phyloP scores from a whole-genome alignment of 2,888 invertebrate genomes.

The Nebria brevicollis region DNA sequence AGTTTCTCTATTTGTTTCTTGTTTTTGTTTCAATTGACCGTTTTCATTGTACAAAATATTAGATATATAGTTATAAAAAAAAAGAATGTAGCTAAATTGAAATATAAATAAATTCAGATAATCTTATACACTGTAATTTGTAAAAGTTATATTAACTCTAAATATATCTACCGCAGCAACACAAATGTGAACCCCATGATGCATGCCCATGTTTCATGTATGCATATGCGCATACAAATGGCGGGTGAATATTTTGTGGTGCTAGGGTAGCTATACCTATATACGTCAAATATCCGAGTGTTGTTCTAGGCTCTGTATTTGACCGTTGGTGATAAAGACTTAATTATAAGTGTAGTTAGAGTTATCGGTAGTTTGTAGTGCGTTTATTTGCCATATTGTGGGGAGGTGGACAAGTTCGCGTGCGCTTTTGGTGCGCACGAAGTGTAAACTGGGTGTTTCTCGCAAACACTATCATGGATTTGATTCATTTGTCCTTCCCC shows the following conservation, averaged over 20 bases:
- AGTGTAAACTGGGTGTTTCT: conserved; percentile 19
- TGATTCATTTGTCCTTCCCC: conserved; percentile 26
- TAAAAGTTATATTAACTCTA: conserved; percentile 39
- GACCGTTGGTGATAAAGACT: conserved; percentile 47
- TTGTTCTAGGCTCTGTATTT: conserved; percentile 40
- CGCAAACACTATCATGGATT: conserved; percentile 21
- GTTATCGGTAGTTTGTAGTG: conserved; percentile 44
- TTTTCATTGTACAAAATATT: conserved; percentile 46
- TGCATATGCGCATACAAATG: conserved; percentile 15
- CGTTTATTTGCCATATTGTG: conserved; percentile 42
- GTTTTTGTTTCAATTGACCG: conserved; percentile 38
- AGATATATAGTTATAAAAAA: conserved; percentile 40
- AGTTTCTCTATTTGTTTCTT: conserved; percentile 9
- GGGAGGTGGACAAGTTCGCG: conserved; percentile 24
- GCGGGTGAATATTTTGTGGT: background rate
- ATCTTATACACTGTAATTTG: conserved; percentile 42
- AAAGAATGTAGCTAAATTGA: conserved; percentile 44
- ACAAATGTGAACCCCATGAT: background rate
- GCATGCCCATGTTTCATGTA: background rate
- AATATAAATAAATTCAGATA: conserved; percentile 48
- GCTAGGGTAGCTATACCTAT: conserved; percentile 36
- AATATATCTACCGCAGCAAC: conserved; percentile 12
- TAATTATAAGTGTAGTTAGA: conserved; percentile 45
- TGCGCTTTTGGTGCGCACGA: conserved; percentile 8
- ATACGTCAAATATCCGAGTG: conserved; percentile 45